phyloP scores from a whole-genome alignment of 2,888 invertebrate genomes.

The Lamellibrachia columna region DNA sequence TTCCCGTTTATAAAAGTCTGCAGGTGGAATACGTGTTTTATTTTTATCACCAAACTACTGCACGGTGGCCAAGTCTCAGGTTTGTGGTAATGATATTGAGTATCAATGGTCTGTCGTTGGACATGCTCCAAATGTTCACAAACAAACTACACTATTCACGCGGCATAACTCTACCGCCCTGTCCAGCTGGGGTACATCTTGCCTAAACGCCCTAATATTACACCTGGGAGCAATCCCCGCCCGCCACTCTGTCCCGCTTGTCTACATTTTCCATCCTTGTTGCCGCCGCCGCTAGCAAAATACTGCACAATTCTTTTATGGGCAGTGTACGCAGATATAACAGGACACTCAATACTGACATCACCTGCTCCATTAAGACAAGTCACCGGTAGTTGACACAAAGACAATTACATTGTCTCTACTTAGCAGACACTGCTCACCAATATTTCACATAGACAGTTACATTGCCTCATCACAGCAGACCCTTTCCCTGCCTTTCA shows the following conservation, averaged over 20 bases:
- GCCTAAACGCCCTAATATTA: conserved; percentile 2
- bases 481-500: conserved; percentile 6
- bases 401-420: not conserved
- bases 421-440: not conserved
- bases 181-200: not conserved
- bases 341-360: not conserved
- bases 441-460: not conserved
- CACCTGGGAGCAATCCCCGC: conserved; percentile 6
- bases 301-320: not conserved
- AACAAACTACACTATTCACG: conserved; percentile 10
- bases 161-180: not conserved
- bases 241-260: not conserved
- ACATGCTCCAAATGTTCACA: conserved; percentile 12
- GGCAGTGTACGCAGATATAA: not conserved
- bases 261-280: conserved; percentile 10
- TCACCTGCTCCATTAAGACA: not conserved
- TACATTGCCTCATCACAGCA: not conserved
- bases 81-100: not conserved
- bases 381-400: not conserved
- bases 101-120: not conserved
- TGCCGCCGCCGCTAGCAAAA: not conserved
- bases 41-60: not conserved
- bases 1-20: not conserved
- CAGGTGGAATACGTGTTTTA: not conserved
- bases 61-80: not conserved